phyloP scores from a whole-genome alignment of 2,888 invertebrate species.

The Volucella inanis region DNA sequence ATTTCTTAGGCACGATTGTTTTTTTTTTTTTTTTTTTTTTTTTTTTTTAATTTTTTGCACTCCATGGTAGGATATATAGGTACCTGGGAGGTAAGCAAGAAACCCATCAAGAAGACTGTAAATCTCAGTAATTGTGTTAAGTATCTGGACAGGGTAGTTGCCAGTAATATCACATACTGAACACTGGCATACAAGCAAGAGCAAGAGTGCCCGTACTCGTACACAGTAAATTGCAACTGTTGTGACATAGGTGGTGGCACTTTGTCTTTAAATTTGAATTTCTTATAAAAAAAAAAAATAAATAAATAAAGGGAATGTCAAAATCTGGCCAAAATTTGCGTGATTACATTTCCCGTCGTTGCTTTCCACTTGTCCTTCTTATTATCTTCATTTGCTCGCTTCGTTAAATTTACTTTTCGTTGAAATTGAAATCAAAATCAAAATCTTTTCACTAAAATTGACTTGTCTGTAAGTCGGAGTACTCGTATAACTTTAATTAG shows the following conservation, averaged over 20 bases:
- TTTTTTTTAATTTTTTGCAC: background rate
- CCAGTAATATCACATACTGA: background rate
- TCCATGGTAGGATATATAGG: conserved; percentile 3
- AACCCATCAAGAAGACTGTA: conserved; percentile 24
- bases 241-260: conserved; percentile 45
- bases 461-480: background rate
- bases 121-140: conserved; percentile 46
- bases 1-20: conserved; percentile 4
- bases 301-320: background rate
- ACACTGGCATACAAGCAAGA: too few relatives aligned
- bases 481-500: background rate
- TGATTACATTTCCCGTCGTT: conserved; percentile 20
- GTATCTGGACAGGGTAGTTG: conserved; percentile 27
- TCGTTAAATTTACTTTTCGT: conserved; percentile 1
- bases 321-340: conserved; percentile 32
- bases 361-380: conserved; percentile 4
- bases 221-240: conserved; percentile 17
- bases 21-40: too few relatives aligned
- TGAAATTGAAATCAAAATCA: background rate
- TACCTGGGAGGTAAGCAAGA: background rate
- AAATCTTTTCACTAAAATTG: conserved; percentile 10
- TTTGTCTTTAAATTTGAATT: background rate
- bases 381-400: background rate
- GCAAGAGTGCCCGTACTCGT: too few relatives aligned
- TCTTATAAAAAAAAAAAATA: background rate